These are phyloP conservation scores for Butorides virescens DNA, from an alignment of 2,113 vertebrate genomes.

Conservation along the genomic window DNA sequence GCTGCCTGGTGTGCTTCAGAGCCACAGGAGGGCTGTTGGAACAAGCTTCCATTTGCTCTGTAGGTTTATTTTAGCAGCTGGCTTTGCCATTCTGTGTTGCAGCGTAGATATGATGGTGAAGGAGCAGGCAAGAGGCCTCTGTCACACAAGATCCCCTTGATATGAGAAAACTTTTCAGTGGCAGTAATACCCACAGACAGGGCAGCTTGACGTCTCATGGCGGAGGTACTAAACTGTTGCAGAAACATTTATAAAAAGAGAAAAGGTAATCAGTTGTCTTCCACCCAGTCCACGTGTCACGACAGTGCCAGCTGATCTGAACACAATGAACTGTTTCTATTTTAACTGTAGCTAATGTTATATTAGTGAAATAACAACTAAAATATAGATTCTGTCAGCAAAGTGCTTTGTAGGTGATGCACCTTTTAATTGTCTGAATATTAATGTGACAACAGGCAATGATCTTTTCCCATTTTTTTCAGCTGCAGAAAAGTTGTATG, in stretches of 20 bases:
- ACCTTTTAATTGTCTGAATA: background rate
- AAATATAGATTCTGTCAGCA: background rate
- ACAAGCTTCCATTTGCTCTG: background rate
- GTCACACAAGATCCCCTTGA: background rate
- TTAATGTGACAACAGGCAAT: background rate
- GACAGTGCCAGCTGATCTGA: background rate
- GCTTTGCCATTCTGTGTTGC: background rate
- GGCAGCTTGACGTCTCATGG: background rate
- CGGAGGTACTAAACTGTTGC: background rate
- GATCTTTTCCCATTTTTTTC: background rate
- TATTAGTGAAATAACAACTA: background rate
- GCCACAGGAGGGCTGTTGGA: background rate
- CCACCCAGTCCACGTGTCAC: background rate
- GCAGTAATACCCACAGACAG: background rate
- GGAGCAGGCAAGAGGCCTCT: background rate
- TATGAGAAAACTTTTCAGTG: background rate
- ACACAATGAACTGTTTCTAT: background rate
- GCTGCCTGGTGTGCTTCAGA: background rate
- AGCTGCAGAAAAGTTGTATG: background rate
- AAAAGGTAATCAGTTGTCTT: accelerated
- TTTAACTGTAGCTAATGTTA: background rate
- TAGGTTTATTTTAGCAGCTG: background rate
- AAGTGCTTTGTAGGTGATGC: background rate
- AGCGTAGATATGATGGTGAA: background rate
- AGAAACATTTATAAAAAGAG: background rate